Evolutionary conservation across 2,888 invertebrate species (phyloP).

Genomic region (Drosophila neonasuta): DNA sequence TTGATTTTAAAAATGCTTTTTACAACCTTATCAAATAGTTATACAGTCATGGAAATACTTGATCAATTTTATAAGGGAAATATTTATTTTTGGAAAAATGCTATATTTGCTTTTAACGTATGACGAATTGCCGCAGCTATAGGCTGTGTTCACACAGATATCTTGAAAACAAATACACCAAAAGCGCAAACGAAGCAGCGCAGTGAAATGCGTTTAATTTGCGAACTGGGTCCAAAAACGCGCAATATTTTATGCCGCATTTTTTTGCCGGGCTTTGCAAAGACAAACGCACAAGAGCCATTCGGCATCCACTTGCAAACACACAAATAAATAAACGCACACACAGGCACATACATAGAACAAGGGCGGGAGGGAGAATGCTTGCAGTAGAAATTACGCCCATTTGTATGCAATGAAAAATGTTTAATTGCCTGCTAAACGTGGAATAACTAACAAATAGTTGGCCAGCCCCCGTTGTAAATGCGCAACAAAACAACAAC

Average conservation of each 20-base stretch:
- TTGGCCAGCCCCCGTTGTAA: slow-evolving; percentile 40
- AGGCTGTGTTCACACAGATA: slow-evolving; percentile 10
- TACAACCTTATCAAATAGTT: neutral
- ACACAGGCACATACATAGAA: neutral
- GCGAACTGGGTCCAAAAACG: slow-evolving; percentile 28
- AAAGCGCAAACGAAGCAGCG: slow-evolving; percentile 12
- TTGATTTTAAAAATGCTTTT: neutral
- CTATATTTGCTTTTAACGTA: neutral
- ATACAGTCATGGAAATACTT: neutral
- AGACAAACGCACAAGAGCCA: slow-evolving; percentile 35
- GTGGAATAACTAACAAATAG: slow-evolving; percentile 68
- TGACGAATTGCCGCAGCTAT: neutral
- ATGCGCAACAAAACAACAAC: slow-evolving; percentile 33
- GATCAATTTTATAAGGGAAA: neutral
- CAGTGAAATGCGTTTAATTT: slow-evolving; percentile 39
- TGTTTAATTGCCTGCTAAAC: slow-evolving; percentile 76
- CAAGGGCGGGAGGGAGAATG: slow-evolving; percentile 3
- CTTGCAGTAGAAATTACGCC: slow-evolving; percentile 35
- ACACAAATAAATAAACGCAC: slow-evolving; percentile 2
- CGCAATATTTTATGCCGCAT: slow-evolving; percentile 43
- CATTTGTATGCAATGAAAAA: slow-evolving; percentile 73
- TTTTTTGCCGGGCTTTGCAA: slow-evolving; percentile 28
- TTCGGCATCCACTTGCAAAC: neutral
- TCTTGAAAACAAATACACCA: slow-evolving; percentile 60
- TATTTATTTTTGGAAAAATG: neutral